Percentiles rank a stretch among this genome's conserved stretches.
Evolutionary conservation across 2,113 vertebrate species (phyloP).

Genomic region (Myotis lucifugus): DNA sequence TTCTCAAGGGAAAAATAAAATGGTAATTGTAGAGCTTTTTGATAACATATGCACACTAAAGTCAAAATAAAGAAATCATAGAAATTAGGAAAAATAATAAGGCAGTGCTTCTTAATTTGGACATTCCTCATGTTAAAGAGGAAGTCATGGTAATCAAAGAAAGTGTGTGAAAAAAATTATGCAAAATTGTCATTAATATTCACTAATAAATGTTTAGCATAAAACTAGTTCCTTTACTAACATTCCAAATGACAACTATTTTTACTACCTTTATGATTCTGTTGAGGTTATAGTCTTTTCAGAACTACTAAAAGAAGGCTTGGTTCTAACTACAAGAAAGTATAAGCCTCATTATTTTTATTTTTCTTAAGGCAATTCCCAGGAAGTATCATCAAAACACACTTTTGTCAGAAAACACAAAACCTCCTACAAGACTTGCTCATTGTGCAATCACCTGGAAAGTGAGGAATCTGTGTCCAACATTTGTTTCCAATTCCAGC

Average conservation of each 20-base stretch:
- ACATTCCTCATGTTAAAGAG: not conserved
- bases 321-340: conserved; percentile 17
- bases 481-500: conserved; percentile 44
- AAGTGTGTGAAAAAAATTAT: not conserved
- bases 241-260: not conserved
- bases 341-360: not conserved
- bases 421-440: not conserved
- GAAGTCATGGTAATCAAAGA: not conserved
- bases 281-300: not conserved
- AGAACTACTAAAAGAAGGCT: not conserved
- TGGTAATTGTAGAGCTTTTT: not conserved
- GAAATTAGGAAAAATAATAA: conserved; percentile 32
- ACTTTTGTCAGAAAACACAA: conserved; percentile 15
- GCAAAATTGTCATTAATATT: not conserved
- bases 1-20: not conserved
- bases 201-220: not conserved
- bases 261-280: not conserved
- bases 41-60: not conserved
- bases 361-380: not conserved
- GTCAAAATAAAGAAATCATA: not conserved
- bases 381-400: conserved; percentile 39
- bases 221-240: not conserved
- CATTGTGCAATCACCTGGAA: conserved; percentile 3
- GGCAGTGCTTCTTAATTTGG: not conserved
- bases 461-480: not conserved